These are phyloP conservation scores for Poecile atricapillus DNA, from an alignment of 2,113 vertebrate genomes.

Conservation along the genomic window DNA sequence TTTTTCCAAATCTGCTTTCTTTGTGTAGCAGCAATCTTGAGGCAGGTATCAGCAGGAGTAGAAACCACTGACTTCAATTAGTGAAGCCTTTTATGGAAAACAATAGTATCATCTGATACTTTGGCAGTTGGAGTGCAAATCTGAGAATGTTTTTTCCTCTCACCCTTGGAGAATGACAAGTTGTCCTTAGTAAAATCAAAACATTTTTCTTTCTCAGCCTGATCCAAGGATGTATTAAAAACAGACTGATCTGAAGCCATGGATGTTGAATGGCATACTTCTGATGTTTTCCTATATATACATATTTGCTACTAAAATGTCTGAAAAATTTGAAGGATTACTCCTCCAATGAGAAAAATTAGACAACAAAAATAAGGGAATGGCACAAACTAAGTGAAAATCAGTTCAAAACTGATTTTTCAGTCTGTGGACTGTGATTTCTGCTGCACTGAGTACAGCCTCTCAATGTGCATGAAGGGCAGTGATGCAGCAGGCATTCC, in stretches of 20 bases:
- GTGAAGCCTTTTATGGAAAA: not conserved
- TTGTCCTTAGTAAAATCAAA: not conserved
- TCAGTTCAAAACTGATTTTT: not conserved
- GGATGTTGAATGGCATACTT: not conserved
- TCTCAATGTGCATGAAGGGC: not conserved
- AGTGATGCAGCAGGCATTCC: not conserved
- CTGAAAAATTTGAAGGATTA: not conserved
- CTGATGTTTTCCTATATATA: not conserved
- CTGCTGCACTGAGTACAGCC: not conserved
- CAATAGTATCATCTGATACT: not conserved
- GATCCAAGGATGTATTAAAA: not conserved
- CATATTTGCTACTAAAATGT: not conserved
- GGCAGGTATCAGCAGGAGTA: not conserved
- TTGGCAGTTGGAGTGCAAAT: not conserved
- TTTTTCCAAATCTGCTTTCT: not conserved
- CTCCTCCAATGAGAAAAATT: not conserved
- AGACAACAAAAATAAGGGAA: not conserved
- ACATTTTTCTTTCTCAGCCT: not conserved
- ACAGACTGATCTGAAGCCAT: fast-evolving
- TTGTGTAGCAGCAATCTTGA: not conserved
- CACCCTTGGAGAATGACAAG: not conserved
- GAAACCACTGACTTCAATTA: not conserved
- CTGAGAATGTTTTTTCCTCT: not conserved
- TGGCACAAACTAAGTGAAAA: not conserved
- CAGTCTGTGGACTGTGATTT: not conserved